phyloP scores from a whole-genome alignment of 2,797 vertebrate genomes.

The Semaprochilodus insignis region DNA sequence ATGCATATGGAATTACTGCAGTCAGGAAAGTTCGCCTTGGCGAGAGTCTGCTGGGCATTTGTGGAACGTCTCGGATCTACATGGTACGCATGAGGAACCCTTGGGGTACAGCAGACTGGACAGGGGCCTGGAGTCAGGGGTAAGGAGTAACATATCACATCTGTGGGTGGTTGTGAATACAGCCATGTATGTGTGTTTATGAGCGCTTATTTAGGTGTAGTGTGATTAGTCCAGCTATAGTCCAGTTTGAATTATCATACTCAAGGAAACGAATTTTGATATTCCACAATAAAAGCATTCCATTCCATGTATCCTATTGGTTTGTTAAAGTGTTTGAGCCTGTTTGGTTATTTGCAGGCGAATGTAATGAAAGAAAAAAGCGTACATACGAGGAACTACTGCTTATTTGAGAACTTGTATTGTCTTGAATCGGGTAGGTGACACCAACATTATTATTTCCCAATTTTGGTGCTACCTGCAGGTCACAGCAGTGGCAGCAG shows the following conservation, averaged over 20 bases:
- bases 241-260: background rate
- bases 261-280: background rate
- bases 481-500: conserved; percentile 82
- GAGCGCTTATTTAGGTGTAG: no score
- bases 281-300: no score
- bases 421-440: background rate
- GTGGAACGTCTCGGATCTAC: conserved; percentile 66
- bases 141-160: conserved; percentile 58
- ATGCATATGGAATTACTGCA: conserved; percentile 83
- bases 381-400: background rate
- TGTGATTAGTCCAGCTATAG: background rate
- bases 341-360: background rate
- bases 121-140: conserved; percentile 84
- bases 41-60: conserved; percentile 58
- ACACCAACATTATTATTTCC: background rate
- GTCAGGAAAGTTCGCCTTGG: conserved; percentile 74
- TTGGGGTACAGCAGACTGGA: conserved; percentile 85
- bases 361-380: background rate
- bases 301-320: no score
- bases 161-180: background rate
- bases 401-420: background rate
- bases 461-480: conserved; percentile 60
- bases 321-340: background rate
- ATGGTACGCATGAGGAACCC: conserved; percentile 86
- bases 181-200: background rate